A percentile compares a stretch with the other conserved stretches of the same genome.
These are phyloP conservation scores for Oophaga pumilio DNA, from an alignment of 2,113 vertebrate species.

Conservation along the genomic window DNA sequence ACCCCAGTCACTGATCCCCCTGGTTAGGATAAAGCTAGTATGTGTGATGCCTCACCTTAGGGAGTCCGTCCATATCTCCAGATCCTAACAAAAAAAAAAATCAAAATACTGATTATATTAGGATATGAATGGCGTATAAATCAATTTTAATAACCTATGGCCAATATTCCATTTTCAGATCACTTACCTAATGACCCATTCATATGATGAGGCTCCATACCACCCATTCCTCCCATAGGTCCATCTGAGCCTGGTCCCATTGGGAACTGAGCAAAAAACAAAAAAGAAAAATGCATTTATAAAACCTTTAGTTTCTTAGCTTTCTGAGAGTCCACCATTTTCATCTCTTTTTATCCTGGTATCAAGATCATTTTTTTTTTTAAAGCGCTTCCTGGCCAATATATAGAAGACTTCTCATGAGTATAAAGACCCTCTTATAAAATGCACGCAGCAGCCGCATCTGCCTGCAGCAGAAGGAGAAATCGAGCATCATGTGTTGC, in stretches of 20 bases:
- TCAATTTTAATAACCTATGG: neutral
- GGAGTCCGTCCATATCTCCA: conserved; percentile 97
- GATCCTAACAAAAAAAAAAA: conserved; percentile 77
- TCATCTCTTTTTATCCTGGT: too few species aligned
- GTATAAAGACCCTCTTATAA: too few species aligned
- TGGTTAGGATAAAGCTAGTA: neutral
- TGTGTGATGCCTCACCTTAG: conserved; percentile 83
- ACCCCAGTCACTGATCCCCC: neutral
- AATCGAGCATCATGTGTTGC: too few species aligned
- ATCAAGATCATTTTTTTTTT: too few species aligned
- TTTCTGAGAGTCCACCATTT: too few species aligned
- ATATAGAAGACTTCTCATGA: too few species aligned
- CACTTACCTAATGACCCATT: conserved; percentile 88
- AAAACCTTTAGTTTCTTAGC: too few species aligned
- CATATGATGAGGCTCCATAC: conserved; percentile 99
- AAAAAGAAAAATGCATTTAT: conserved; percentile 57
- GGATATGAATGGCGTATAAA: neutral
- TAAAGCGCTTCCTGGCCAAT: too few species aligned
- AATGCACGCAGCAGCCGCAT: too few species aligned
- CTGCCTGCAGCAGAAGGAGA: too few species aligned
- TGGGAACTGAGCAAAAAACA: conserved; percentile 81
- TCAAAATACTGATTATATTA: neutral
- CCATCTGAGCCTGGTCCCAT: conserved; percentile 97
- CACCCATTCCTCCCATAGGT: conserved; percentile 96
- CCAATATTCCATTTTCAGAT: neutral